Base-by-base conservation (phyloP, 2,888 invertebrate species). In the Trachelus troglodyta region DNA sequence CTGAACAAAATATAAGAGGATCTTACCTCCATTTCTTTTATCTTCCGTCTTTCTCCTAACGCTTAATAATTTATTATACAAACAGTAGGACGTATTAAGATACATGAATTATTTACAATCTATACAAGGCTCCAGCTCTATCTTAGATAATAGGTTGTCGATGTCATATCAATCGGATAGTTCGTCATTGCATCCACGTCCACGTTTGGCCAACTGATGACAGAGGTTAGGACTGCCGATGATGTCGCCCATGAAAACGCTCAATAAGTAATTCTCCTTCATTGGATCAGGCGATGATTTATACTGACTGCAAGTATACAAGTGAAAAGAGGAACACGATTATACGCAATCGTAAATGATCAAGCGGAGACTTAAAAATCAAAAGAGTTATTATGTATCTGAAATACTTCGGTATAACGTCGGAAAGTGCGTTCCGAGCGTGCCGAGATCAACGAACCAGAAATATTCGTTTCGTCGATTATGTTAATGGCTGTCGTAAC, bases 171-270 rank as follows among this genome's bases (percentile, higher is more conserved):
- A 85, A 77, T 86, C 82, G 31, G 80, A 73, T 30, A 83, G 76
- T 33, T 79, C 81, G 15, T 79, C 83, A 86, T 92, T 91, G 89
- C 94, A 94, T 80, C 92, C 92, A 83, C 92, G 86, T 88, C 95
- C 94, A 87, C 95, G 93, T 90, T 97, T 97, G 81, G 95, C 95
- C 85, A 97, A 93, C 90, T 96, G 96, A 89, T 95, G 95, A 91
- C 97, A 97, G 77, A 97, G 93, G 85, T 94, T 94, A 23, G 96
- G 95, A 78, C 96, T 96, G 31, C 95, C 96, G 80, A 97, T 95
- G 88, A 97, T 96, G 92, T 97, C 96, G 37, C 97, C 97, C 79
- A 97, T 93, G 92, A 97, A 97, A 81, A 97, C 96, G 89, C 97
- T 97, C 82, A 97, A 94, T 69, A 97, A 93, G 91, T 96, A 97